Conservation (phyloP, 1,140 invertebrate genomes). For the Drosophila parvula region DNA sequence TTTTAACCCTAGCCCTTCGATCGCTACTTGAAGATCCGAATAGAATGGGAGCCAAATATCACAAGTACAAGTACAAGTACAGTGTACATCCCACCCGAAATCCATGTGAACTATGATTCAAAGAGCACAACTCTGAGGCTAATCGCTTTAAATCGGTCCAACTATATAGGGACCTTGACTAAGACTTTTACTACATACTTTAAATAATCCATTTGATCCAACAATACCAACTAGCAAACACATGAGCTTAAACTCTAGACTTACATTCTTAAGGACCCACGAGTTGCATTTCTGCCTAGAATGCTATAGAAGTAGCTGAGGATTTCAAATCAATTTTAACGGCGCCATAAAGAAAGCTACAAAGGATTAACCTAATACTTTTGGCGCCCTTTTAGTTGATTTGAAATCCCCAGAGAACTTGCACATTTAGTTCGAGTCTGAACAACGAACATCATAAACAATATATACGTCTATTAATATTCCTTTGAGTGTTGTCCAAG, state of each 20-base stretch:
- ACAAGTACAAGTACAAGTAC: conserved; percentile 39
- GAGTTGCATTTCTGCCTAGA: conserved; percentile 1
- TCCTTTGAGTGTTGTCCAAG: conserved; percentile 22
- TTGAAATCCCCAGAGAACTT: background rate
- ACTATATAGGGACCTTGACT: background rate
- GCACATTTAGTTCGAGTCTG: background rate
- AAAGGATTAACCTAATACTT: background rate
- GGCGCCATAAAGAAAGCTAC: background rate
- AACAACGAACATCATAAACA: conserved; percentile 10
- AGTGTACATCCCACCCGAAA: conserved; percentile 41
- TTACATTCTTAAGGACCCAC: background rate
- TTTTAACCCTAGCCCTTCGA: conserved; percentile 9
- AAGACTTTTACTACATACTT: conserved; percentile 1
- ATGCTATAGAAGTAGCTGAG: background rate
- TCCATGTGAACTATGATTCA: conserved; percentile 16
- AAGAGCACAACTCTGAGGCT: conserved; percentile 13
- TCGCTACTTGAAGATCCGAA: conserved; percentile 10
- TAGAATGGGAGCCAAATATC: conserved; percentile 57
- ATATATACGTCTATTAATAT: conserved; percentile 11
- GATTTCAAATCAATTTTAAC: background rate
- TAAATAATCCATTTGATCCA: conserved; percentile 4
- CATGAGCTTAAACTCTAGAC: conserved; percentile 13
- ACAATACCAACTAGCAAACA: conserved; percentile 24
- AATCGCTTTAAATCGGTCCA: conserved; percentile 6
- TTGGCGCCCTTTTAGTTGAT: background rate